Conservation (phyloP, 2,888 invertebrate species). For the Thymelicus sylvestris region DNA sequence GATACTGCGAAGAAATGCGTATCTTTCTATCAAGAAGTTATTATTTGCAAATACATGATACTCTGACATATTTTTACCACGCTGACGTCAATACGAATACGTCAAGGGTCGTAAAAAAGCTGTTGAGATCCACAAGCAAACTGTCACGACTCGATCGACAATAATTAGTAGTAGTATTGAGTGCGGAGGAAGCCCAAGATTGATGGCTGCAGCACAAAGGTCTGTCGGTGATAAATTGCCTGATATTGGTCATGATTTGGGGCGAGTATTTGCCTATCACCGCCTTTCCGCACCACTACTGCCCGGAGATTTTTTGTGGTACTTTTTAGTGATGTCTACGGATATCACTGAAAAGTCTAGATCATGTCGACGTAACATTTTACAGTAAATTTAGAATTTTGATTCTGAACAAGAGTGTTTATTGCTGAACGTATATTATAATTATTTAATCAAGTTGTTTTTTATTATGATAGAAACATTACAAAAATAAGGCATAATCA, state of each 20-base stretch:
- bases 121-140: constrained; percentile 66
- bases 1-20: no score
- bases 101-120: constrained; percentile 58
- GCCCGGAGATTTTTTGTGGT: constrained; percentile 58
- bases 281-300: constrained; percentile 44
- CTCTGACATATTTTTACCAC: no score
- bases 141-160: constrained; percentile 74
- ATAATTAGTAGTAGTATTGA: constrained; percentile 81
- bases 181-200: constrained; percentile 77
- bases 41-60: no score
- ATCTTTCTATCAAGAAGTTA: no score
- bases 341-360: background rate
- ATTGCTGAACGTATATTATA: no score
- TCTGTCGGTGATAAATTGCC: constrained; percentile 82
- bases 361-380: background rate
- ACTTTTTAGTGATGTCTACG: constrained; percentile 38
- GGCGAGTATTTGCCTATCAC: constrained; percentile 79
- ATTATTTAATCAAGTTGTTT: no score
- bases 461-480: no score
- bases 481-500: no score
- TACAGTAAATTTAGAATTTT: no score
- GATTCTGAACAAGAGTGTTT: no score
- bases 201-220: constrained; percentile 78
- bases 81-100: background rate
- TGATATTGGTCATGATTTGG: constrained; percentile 82